These are phyloP conservation scores for Pitangus sulphuratus DNA, from an alignment of 2,797 vertebrate genomes.

Conservation along the genomic window DNA sequence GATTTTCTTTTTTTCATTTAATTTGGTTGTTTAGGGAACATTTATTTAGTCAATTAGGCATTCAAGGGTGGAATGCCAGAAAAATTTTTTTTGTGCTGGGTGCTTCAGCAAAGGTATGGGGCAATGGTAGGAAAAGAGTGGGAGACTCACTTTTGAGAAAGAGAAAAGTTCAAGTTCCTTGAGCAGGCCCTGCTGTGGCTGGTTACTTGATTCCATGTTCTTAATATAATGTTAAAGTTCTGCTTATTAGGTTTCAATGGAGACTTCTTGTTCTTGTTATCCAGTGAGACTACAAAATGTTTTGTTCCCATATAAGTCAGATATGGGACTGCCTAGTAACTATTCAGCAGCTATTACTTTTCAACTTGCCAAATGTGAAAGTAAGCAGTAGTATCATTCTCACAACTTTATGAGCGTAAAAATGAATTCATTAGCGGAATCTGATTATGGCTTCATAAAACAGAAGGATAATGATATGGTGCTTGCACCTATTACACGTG, in stretches of 20 bases:
- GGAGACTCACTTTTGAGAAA: neutral
- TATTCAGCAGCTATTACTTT: neutral
- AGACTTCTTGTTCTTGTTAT: neutral
- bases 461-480: slow-evolving; percentile 42
- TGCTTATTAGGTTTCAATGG: neutral
- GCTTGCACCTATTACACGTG: neutral
- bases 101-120: neutral
- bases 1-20: neutral
- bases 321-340: slow-evolving; percentile 10
- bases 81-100: neutral
- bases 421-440: slow-evolving; percentile 49
- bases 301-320: neutral
- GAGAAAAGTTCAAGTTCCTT: neutral
- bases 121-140: neutral
- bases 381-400: slow-evolving; percentile 22
- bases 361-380: slow-evolving; percentile 13
- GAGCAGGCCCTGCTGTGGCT: neutral
- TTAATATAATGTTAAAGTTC: neutral
- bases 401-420: slow-evolving; percentile 31
- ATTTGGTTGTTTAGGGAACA: neutral
- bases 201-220: neutral
- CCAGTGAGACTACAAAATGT: neutral
- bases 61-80: neutral
- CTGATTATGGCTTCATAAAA: slow-evolving; percentile 45
- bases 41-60: neutral